Conservation (phyloP, 53 echinoderm and acorn worm species). For the Apostichopus leukothele region DNA sequence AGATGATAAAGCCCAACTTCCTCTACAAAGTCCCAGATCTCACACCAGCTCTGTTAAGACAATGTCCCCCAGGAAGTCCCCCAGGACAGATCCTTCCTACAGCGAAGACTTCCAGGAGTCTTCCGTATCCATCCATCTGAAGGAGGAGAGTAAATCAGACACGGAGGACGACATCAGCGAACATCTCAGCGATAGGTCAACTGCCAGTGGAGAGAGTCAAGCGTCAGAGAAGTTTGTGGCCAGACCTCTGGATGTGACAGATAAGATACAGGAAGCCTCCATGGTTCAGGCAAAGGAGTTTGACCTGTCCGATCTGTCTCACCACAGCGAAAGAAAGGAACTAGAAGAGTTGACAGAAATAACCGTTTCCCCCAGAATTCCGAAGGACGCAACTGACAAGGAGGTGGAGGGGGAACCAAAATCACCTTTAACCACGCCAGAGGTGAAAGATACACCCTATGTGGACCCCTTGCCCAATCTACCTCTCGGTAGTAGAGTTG, state of each 20-base stretch:
- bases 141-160: conserved; percentile 68
- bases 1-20: background rate
- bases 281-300: background rate
- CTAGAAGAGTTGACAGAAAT: conserved; percentile 24
- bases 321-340: background rate
- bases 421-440: background rate
- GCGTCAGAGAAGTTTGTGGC: conserved; percentile 52
- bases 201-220: conserved; percentile 62
- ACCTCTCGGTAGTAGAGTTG: conserved; percentile 64
- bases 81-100: conserved; percentile 67
- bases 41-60: conserved; percentile 59
- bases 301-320: conserved; percentile 6
- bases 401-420: conserved; percentile 21
- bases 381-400: conserved; percentile 17
- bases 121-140: conserved; percentile 54
- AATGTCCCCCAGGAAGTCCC: conserved; percentile 57
- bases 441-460: conserved; percentile 49
- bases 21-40: conserved; percentile 32
- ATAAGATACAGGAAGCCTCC: conserved; percentile 12
- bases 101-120: conserved; percentile 78
- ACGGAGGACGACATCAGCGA: conserved; percentile 98
- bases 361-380: conserved; percentile 43
- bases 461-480: conserved; percentile 61
- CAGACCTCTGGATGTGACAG: conserved; percentile 21
- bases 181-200: conserved; percentile 73